These are phyloP conservation scores for Urocynchramus pylzowi DNA, from an alignment of 2,113 vertebrate genomes.

Conservation along the genomic window DNA sequence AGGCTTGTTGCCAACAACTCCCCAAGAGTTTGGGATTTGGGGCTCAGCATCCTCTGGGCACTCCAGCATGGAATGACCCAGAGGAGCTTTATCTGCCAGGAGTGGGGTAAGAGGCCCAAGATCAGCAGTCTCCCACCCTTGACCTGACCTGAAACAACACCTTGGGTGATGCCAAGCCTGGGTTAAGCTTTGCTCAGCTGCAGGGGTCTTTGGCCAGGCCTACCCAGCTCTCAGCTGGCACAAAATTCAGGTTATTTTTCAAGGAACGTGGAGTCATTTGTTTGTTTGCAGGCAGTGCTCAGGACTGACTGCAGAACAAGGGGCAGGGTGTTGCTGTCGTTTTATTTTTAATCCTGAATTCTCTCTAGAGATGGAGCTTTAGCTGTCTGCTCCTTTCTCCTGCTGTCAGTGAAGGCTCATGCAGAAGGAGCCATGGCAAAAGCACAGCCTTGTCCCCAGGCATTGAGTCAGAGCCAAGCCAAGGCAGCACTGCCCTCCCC, in stretches of 20 bases:
- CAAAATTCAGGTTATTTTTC: not conserved
- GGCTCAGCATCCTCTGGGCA: not conserved
- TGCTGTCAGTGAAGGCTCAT: not conserved
- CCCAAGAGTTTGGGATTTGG: not conserved
- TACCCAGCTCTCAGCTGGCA: not conserved
- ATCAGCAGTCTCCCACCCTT: not conserved
- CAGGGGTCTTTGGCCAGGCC: not conserved
- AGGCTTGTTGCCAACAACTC: not conserved
- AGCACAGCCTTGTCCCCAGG: not conserved
- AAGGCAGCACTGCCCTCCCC: not conserved
- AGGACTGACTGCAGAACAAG: not conserved
- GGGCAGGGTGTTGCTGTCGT: fast-evolving
- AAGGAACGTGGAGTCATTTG: not conserved
- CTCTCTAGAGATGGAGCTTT: not conserved
- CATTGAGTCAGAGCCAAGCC: fast-evolving
- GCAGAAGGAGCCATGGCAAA: not conserved
- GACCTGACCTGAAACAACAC: not conserved
- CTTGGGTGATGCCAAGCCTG: not conserved
- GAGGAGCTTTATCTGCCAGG: not conserved
- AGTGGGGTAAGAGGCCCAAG: not conserved
- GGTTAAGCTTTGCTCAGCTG: not conserved
- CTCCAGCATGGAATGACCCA: not conserved
- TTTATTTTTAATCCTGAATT: not conserved
- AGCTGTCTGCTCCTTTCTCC: not conserved
- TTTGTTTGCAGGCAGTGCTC: not conserved